Evolutionary conservation across 2,113 vertebrate genomes (phyloP).

Genomic region (Willisornis vidua): DNA sequence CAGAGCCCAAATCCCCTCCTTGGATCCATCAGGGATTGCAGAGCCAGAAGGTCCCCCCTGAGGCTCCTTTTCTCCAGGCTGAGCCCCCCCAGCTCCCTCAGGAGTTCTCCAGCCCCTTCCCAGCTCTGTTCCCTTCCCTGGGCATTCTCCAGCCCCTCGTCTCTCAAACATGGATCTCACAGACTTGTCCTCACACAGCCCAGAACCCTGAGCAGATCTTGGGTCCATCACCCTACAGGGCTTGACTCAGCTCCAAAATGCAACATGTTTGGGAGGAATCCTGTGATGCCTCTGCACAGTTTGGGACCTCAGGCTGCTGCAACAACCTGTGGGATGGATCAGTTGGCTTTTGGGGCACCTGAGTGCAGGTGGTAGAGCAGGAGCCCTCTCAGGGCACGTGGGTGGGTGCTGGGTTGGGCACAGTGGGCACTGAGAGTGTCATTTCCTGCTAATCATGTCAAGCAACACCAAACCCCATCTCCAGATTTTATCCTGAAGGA

Average conservation of each 20-base stretch:
- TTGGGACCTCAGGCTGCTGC: background rate
- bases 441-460: background rate
- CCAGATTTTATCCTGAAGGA: background rate
- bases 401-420: background rate
- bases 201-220: background rate
- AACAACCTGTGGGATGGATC: background rate
- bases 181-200: background rate
- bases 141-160: background rate
- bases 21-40: background rate
- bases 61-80: background rate
- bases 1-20: background rate
- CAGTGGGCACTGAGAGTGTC: background rate
- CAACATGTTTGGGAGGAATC: background rate
- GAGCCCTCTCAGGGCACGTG: background rate
- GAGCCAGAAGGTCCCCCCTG: background rate
- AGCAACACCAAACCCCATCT: too few relatives aligned
- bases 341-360: rapidly evolving
- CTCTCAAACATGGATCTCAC: background rate
- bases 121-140: background rate
- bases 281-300: rapidly evolving
- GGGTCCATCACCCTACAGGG: background rate
- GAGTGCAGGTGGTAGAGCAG: background rate
- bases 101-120: background rate
- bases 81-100: background rate
- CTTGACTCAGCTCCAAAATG: background rate